A percentile compares a stretch with the other conserved stretches of the same genome.
phyloP scores from a whole-genome alignment of 1,140 invertebrate species.

The Drosophila kikkawai region DNA sequence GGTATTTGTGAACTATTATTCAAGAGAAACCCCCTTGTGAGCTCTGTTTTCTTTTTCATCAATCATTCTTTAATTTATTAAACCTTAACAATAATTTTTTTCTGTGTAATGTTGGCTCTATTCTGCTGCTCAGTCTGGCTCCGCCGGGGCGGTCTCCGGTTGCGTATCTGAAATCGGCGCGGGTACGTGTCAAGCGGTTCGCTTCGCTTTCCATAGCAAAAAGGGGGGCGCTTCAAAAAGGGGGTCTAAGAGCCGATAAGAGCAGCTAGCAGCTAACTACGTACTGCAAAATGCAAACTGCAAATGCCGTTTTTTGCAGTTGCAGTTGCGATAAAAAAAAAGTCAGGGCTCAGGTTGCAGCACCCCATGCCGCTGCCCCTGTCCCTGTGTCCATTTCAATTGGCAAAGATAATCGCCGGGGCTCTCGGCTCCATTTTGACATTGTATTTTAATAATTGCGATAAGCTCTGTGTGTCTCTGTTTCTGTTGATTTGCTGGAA shows the following conservation, averaged over 20 bases:
- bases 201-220: constrained; percentile 15
- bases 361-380: constrained; percentile 1
- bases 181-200: constrained; percentile 63
- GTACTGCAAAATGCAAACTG: constrained; percentile 25
- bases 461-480: constrained; percentile 60
- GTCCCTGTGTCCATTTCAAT: constrained; percentile 45
- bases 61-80: background rate
- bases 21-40: background rate
- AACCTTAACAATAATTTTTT: background rate
- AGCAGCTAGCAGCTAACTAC: constrained; percentile 40
- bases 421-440: constrained; percentile 73
- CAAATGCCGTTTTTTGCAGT: constrained; percentile 45
- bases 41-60: background rate
- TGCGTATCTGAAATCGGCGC: constrained; percentile 52
- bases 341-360: constrained; percentile 64
- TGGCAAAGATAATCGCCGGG: constrained; percentile 65
- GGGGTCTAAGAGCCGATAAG: constrained; percentile 31
- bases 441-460: constrained; percentile 79
- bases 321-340: constrained; percentile 41
- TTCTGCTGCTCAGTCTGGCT: background rate
- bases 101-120: background rate
- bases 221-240: constrained; percentile 5
- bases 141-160: constrained; percentile 17
- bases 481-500: constrained; percentile 63
- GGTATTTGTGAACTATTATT: background rate